Evolutionary conservation across 2,888 invertebrate species (phyloP).

Genomic region (Synanthedon tipuliformis): DNA sequence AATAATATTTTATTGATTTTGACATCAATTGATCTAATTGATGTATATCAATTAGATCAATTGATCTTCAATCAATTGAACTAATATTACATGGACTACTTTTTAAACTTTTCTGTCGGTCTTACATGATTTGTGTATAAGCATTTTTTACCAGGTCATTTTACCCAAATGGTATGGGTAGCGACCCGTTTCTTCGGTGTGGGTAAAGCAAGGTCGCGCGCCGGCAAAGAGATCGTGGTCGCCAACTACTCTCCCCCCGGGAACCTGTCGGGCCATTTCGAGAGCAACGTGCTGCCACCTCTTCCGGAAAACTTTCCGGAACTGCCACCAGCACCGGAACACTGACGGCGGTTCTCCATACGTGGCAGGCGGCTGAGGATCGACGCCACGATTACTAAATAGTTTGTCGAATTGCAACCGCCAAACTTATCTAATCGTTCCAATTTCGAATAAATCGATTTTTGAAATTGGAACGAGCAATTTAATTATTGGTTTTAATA

Average conservation of each 20-base stretch:
- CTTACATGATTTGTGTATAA: too few relatives aligned
- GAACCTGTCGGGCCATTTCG: slow-evolving; percentile 79
- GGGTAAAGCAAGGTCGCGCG: slow-evolving; percentile 81
- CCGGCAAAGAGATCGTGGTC: slow-evolving; percentile 84
- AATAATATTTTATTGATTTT: too few relatives aligned
- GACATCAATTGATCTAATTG: too few relatives aligned
- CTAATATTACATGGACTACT: too few relatives aligned
- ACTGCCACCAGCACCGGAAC: slow-evolving; percentile 31
- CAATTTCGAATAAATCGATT: too few relatives aligned
- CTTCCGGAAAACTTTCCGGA: slow-evolving; percentile 71
- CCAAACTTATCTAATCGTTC: too few relatives aligned
- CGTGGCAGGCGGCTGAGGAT: slow-evolving; percentile 53
- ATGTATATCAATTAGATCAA: too few relatives aligned
- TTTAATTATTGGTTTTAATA: too few relatives aligned
- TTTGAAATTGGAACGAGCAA: too few relatives aligned
- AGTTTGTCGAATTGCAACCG: background rate
- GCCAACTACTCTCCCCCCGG: slow-evolving; percentile 87
- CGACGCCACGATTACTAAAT: slow-evolving; percentile 35
- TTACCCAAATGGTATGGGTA: slow-evolving; percentile 89
- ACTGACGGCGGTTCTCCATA: slow-evolving; percentile 57
- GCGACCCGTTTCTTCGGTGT: slow-evolving; percentile 81
- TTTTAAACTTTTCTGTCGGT: background rate
- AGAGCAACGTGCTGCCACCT: slow-evolving; percentile 82
- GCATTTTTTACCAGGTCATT: slow-evolving; percentile 74
- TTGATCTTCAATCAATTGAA: too few relatives aligned